Base-by-base conservation (phyloP, 2,888 invertebrate genomes). In the Caenorhabditis japonica region DNA sequence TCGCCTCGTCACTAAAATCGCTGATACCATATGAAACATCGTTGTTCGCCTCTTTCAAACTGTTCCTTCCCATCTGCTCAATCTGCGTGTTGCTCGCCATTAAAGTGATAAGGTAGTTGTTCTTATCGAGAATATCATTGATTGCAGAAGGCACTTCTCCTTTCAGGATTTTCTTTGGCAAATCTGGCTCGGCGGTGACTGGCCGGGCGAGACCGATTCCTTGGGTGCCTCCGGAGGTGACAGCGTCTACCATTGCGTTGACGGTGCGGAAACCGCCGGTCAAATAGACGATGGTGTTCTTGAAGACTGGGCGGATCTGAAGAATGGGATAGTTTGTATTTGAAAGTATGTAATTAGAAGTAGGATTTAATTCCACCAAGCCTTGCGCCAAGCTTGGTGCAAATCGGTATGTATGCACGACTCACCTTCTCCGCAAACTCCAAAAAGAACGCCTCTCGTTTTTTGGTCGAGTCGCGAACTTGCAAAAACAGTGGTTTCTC, bases 401-500 rank as follows among this genome's bases (percentile, higher is more conserved):
- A n/a, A n/a, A n/a, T n/a, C n/a, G n/a, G n/a, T n/a, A n/a, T n/a
- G n/a, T n/a, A n/a, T n/a, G n/a, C n/a, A n/a, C n/a, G n/a, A n/a
- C 19, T 15, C n/a, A 62, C 62, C 36, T 80, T 55, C 34, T 74
- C 76, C 7, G 83, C 59, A 46, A 83, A 83, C n/a, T 82, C 83
- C n/a, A 81, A 47, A 38, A 83, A 83, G 60, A 80, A 83, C 4
- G 82, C 81, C 52, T 83, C 83, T 13, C 83, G 51, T 12, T 71
- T 44, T 38, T 62, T 69, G 4, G 83, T 83, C 3, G 83, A 82
- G 3, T 83, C 83, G 30, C 76, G 49, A 21, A 69, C 7, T 39
- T 76, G 74, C 17, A 47, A 49, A 49, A 81, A 82, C 0, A 72
- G 77, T 4, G 75, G 41, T n/a, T 80, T 78, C 58, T 83, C 83